These are phyloP conservation scores for Siniperca knerii DNA, from an alignment of 2,113 vertebrate genomes.

Conservation along the genomic window DNA sequence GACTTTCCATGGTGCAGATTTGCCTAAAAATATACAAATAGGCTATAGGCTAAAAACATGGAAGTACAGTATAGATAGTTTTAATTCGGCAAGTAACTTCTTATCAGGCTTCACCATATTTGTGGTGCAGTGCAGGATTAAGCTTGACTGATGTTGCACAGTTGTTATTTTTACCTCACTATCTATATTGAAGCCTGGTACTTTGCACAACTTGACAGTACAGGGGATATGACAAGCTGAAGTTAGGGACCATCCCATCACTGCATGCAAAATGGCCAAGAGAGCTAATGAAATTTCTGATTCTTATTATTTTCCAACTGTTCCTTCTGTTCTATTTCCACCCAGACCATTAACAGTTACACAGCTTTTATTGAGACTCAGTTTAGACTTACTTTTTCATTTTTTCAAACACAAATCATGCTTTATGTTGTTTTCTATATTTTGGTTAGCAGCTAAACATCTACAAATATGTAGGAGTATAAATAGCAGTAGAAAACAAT, in stretches of 20 bases:
- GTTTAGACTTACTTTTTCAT: not conserved
- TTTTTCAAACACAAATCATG: not conserved
- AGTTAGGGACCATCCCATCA: not conserved
- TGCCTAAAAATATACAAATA: not conserved
- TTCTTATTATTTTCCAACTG: too few species aligned
- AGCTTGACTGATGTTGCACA: not conserved
- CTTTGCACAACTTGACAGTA: not conserved
- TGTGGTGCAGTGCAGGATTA: not conserved
- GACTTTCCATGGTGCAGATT: not conserved
- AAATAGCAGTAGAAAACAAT: not conserved
- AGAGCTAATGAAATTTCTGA: not conserved
- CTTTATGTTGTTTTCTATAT: not conserved
- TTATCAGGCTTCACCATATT: not conserved
- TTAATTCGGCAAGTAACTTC: not conserved
- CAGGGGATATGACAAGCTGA: not conserved
- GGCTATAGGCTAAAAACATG: not conserved
- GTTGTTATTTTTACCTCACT: not conserved
- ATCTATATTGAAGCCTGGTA: not conserved
- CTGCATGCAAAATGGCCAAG: not conserved
- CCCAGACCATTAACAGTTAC: not conserved
- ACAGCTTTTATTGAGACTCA: not conserved
- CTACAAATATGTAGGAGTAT: not conserved
- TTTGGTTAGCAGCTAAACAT: not conserved
- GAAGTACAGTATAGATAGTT: not conserved
- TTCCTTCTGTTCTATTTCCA: not conserved